A percentile compares a stretch with the other conserved stretches of the same genome.
phyloP scores from a whole-genome alignment of 2,888 invertebrate species.

The Zaprionus obscuricornis region DNA sequence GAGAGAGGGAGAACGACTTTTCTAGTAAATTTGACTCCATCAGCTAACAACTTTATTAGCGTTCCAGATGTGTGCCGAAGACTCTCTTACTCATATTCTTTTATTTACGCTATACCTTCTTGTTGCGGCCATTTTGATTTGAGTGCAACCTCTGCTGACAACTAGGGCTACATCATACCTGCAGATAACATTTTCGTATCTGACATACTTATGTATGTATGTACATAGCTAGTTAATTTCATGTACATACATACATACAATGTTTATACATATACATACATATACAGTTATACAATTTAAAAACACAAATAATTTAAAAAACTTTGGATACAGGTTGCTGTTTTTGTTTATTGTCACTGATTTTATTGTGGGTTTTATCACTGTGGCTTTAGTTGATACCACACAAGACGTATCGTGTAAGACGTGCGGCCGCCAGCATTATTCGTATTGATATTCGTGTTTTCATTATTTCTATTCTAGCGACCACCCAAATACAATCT shows the following conservation, averaged over 20 bases:
- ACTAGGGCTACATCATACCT: constrained; percentile 34
- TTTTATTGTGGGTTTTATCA: constrained; percentile 21
- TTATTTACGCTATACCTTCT: constrained; percentile 18
- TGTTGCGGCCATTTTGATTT: constrained; percentile 82
- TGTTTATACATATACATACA: too few species aligned
- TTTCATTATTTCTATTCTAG: constrained; percentile 52
- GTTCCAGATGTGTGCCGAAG: constrained; percentile 29
- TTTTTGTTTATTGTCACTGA: constrained; percentile 9
- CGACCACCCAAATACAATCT: constrained; percentile 67
- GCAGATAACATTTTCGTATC: not conserved
- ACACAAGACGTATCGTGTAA: constrained; percentile 51
- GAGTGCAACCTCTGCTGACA: constrained; percentile 33
- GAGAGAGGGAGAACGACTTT: constrained; percentile 37
- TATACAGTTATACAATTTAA: not conserved
- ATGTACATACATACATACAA: too few species aligned
- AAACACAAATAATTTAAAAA: constrained; percentile 39
- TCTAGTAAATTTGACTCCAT: constrained; percentile 40
- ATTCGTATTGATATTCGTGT: constrained; percentile 38
- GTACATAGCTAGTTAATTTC: too few species aligned
- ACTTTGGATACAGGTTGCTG: constrained; percentile 29
- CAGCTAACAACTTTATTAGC: constrained; percentile 77
- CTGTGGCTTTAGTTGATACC: constrained; percentile 43
- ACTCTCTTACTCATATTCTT: constrained; percentile 27
- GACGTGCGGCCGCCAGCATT: constrained; percentile 49
- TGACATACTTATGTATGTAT: too few species aligned